phyloP scores from a whole-genome alignment of 2,888 invertebrate species.

The Ophion ventricosus region DNA sequence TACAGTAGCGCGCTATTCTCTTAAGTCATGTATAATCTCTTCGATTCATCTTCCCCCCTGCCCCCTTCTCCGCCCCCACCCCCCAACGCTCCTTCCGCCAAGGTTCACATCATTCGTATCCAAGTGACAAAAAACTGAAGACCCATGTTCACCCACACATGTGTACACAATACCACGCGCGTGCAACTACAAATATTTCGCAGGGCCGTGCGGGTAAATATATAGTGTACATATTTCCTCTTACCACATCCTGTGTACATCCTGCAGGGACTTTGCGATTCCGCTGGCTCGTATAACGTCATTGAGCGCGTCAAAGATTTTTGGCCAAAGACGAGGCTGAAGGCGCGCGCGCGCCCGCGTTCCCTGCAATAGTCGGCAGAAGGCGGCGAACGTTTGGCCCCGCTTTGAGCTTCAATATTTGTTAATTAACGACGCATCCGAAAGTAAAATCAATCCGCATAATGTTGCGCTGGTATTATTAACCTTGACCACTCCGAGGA shows the following conservation, averaged over 20 bases:
- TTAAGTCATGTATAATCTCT: slow-evolving; percentile 63
- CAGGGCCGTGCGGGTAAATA: slow-evolving; percentile 73
- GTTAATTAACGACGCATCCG: slow-evolving; percentile 11
- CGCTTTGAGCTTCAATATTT: not conserved
- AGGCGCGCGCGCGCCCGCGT: no score
- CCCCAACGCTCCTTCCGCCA: slow-evolving; percentile 39
- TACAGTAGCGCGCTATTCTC: slow-evolving; percentile 83
- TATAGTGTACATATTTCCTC: slow-evolving; percentile 53
- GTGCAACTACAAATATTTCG: slow-evolving; percentile 70
- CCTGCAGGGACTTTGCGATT: slow-evolving; percentile 1
- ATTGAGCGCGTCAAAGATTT: not conserved
- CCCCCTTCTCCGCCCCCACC: not conserved
- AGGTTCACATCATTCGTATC: slow-evolving; percentile 54
- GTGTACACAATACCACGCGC: slow-evolving; percentile 64
- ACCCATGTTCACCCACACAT: slow-evolving; percentile 51
- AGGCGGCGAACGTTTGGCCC: not conserved
- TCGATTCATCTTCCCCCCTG: slow-evolving; percentile 56
- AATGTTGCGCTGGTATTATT: not conserved
- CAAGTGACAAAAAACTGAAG: slow-evolving; percentile 1
- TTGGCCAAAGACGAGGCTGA: not conserved
- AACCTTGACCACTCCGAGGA: not conserved
- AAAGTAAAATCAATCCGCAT: not conserved
- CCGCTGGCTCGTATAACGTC: slow-evolving; percentile 27
- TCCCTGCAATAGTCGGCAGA: not conserved
- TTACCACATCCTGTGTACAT: slow-evolving; percentile 5